Base-by-base conservation (phyloP, 2,888 invertebrate species). In the Pollenia griseotomentosa region DNA sequence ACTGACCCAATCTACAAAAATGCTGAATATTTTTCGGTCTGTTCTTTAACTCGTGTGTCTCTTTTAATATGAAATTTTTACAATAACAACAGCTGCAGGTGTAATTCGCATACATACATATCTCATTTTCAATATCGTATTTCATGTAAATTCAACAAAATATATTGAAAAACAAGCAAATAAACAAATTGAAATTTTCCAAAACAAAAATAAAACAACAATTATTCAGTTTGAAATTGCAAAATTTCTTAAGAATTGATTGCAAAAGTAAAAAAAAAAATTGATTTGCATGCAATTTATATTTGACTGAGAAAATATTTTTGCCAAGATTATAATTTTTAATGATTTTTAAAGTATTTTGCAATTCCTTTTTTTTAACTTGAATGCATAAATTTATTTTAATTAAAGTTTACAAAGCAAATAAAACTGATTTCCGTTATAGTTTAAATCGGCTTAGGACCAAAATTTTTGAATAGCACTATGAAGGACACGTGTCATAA, bases 101-200 rank as follows among this genome's bases (percentile, higher is more conserved):
- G 86, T 79, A 83, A 86, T 86, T 86, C 81, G 85, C 80, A 85
- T 77, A 75, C 53, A 81, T 70, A 63, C 53, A 46, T 85, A 85
- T 85, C 85, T 55, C 42, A 51, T 65, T 75, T 83, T 79, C 51
- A 86, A 75, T 83, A 86, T 86, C 86, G 80, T 83, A 83, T 86
- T 86, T 86, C 79, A 83, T 73, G 57, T 66, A 57, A 73, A 81
- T 68, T 46, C 55, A 42, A 14, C 61, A 74, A 8, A 51, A 75
- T 53, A 16, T 14, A 11, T 9, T 11, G n/a, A 16, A 40, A 53
- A n/a, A 51, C 3, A 16, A 51, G 40, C 9, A 53, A 70, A 5
- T 12, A 12, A n/a, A 63, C n/a, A 11, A 23, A 23, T 55, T 42
- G 63, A 77, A 44, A 79, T 68, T 66, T 40, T 57, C 9, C 2